Conservation (phyloP, 2,888 invertebrate species). For the Monoplex corrugatus region DNA sequence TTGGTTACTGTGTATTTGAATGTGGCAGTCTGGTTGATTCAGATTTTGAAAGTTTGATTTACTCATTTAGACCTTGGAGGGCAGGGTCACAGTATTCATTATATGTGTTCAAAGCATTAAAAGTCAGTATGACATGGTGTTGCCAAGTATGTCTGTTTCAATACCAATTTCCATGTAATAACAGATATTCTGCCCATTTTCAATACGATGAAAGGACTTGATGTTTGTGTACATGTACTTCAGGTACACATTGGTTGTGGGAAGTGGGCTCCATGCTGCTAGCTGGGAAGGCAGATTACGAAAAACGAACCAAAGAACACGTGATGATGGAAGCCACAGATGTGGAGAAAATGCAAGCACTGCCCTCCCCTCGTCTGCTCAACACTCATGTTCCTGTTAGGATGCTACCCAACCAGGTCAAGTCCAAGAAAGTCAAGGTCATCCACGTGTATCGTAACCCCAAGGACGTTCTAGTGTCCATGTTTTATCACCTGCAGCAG, state of each 20-base stretch:
- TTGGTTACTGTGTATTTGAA: no score
- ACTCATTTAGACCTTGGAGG: no score
- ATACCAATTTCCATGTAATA: no score
- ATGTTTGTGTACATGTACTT: no score
- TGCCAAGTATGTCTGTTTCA: no score
- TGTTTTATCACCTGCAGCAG: constrained; percentile 52
- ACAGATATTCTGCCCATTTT: no score
- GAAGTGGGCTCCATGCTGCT: constrained; percentile 57
- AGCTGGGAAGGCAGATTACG: constrained; percentile 36
- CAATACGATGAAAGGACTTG: no score
- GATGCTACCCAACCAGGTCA: constrained; percentile 51
- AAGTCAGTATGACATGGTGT: no score
- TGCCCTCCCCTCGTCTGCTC: constrained; percentile 53
- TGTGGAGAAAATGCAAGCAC: constrained; percentile 37
- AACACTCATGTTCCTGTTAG: constrained; percentile 55
- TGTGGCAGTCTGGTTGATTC: no score
- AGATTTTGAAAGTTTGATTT: no score
- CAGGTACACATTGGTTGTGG: constrained; percentile 63
- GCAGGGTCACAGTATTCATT: no score
- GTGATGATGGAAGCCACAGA: constrained; percentile 51
- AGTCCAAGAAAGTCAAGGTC: constrained; percentile 54
- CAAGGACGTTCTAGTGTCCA: constrained; percentile 59
- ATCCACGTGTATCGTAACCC: constrained; percentile 56
- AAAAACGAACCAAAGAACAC: constrained; percentile 41
- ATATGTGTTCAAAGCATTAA: no score